Conservation (phyloP, 2,113 vertebrate genomes). For the Antechinus stuartii region DNA sequence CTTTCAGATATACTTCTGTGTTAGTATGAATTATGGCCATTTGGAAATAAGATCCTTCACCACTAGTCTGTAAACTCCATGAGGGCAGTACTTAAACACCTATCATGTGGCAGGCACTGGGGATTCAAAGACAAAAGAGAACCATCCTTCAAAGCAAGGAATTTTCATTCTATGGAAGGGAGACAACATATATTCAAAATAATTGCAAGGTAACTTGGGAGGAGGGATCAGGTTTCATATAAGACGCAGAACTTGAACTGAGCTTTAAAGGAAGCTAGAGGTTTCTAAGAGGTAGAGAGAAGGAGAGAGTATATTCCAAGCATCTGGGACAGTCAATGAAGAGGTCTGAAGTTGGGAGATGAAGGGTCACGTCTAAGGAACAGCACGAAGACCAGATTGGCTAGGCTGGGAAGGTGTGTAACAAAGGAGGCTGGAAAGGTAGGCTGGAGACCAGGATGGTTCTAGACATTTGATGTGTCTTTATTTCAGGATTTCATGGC, state of each 20-base stretch:
- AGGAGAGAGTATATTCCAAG: background rate
- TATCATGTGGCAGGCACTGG: background rate
- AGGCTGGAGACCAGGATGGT: background rate
- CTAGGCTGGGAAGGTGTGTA: background rate
- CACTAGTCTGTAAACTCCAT: background rate
- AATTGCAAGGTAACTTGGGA: background rate
- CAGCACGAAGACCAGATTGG: background rate
- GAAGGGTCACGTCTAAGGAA: background rate
- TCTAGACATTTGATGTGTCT: background rate
- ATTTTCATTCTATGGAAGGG: background rate
- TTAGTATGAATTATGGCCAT: background rate
- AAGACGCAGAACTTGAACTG: background rate
- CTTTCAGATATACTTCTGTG: background rate
- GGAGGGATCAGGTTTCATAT: background rate
- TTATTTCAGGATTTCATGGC: background rate
- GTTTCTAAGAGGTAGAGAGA: background rate
- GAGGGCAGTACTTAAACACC: background rate
- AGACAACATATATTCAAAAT: background rate
- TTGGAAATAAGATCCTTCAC: background rate
- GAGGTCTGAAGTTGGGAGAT: background rate
- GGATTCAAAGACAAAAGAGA: background rate
- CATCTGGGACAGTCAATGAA: background rate
- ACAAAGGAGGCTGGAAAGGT: background rate
- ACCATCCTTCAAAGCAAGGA: background rate
- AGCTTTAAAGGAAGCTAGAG: background rate